Evolutionary conservation across 2,797 vertebrate species (phyloP), one percentile per base, ranked within the genome.

Genomic region (Myotis daubentonii): DNA sequence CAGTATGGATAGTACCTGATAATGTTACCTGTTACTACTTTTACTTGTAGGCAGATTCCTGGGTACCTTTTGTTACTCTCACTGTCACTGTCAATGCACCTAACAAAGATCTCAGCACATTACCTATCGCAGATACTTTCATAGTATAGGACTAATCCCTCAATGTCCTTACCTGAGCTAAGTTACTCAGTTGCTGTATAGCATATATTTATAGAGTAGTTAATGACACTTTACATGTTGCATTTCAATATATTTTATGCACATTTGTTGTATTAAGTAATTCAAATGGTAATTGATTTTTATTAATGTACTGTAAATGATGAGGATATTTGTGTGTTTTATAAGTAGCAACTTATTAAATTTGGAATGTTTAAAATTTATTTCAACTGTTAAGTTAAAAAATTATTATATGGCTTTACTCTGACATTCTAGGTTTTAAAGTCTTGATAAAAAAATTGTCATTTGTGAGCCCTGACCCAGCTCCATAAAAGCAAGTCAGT

Each of bases 351-450:
- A 17, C 70, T 44, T 71, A 16, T 68, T 44, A 28, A 36, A 65
- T 44, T 23, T 55, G 28, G 25, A 84, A 62, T 41, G 22, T 82
- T 84, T 89, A 53, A 78, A 65, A 53, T 85, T 79, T 75, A 66
- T 84, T 53, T 78, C 28, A 36, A 28, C 23, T 17, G 8, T 47
- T 84, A 19, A 33, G 78, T 65, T 79, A 44, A 78, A 71, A 72
- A 60, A 33, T 30, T 36, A 44, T 23, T 22, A 12, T 28, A n/a
- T n/a, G 13, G 13, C 38, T 88, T 75, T 82, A 33, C 12, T 36
- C 55, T 87, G 55, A 88, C 19, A 36, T 74, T 68, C 62, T 57
- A 38, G 16, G 30, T 68, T 79, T 49, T 38, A 38, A 66, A 82
- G 28, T 38, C 70, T 88, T n/a, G 38, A 41, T 51, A 15, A 62